A percentile compares a stretch with the other conserved stretches of the same genome.
Evolutionary conservation across 2,888 invertebrate genomes (phyloP).

Genomic region (Imbricaverruca yamaguchii): DNA sequence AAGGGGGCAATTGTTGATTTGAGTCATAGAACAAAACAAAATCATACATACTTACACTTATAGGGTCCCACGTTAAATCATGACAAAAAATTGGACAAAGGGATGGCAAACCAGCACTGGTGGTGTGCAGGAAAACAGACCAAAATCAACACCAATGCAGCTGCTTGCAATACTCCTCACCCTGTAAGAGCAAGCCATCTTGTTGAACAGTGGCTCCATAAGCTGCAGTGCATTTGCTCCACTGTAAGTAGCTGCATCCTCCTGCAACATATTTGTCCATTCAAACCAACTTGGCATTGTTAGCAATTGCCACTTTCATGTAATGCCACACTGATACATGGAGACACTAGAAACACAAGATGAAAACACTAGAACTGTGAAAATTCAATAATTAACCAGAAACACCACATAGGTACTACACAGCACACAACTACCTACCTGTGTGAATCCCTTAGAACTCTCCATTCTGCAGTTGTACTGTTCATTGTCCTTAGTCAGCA

Average conservation of each 20-base stretch:
- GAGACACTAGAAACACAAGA: background rate
- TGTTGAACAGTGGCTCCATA: conserved; percentile 64
- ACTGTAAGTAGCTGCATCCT: conserved; percentile 53
- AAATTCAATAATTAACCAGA: background rate
- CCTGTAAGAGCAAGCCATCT: conserved; percentile 74
- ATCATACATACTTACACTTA: too few species aligned
- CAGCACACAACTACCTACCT: conserved; percentile 34
- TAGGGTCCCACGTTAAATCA: too few species aligned
- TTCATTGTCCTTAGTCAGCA: conserved; percentile 70
- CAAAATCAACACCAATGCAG: too few species aligned
- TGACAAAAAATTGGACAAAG: too few species aligned
- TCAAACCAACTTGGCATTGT: background rate
- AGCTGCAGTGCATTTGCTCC: conserved; percentile 71
- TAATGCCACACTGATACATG: background rate
- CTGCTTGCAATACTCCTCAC: conserved; percentile 37
- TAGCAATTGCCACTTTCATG: conserved; percentile 5
- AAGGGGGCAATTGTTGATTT: too few species aligned
- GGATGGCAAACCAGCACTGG: too few species aligned
- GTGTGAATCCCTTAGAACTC: conserved; percentile 45
- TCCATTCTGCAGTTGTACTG: conserved; percentile 76
- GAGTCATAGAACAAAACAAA: too few species aligned
- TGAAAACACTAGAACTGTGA: background rate
- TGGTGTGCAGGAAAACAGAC: too few species aligned
- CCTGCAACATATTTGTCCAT: conserved; percentile 37
- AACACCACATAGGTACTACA: background rate